Evolutionary conservation across 2,888 invertebrate species (phyloP).

Genomic region (Pristionchus mayeri): DNA sequence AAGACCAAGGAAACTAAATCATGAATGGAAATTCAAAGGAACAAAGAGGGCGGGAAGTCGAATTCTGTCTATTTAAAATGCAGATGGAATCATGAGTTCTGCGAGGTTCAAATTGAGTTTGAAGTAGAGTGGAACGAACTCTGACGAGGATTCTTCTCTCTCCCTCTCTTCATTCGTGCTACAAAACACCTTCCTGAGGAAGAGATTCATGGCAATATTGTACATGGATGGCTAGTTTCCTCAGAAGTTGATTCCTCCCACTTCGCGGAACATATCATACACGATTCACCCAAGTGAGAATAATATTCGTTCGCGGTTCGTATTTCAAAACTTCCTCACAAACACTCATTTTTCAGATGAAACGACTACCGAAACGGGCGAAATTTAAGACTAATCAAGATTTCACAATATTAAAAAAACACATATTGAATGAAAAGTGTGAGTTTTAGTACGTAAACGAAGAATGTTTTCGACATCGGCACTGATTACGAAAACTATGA

Average conservation of each 20-base stretch:
- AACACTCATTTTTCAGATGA: too few relatives aligned
- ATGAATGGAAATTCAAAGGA: background rate
- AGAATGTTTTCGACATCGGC: background rate
- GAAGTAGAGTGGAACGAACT: too few relatives aligned
- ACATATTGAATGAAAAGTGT: background rate
- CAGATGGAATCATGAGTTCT: slow-evolving; percentile 26
- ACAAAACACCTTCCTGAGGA: too few relatives aligned
- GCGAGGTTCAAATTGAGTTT: slow-evolving; percentile 3
- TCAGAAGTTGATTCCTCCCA: background rate
- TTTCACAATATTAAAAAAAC: background rate
- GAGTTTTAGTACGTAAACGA: background rate
- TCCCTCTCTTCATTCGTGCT: background rate
- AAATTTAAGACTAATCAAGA: background rate
- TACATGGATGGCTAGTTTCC: background rate
- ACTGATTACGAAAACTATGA: background rate
- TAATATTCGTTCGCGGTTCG: background rate
- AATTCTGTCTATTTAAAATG: background rate
- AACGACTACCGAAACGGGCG: background rate
- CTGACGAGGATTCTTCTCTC: too few relatives aligned
- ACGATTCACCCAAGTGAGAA: background rate
- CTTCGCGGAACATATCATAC: background rate
- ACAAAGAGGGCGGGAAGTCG: background rate
- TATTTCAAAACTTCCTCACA: background rate
- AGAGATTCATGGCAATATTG: background rate
- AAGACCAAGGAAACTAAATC: background rate